phyloP scores from a whole-genome alignment of 2,888 invertebrate species.

The Mylabris sibirica region DNA sequence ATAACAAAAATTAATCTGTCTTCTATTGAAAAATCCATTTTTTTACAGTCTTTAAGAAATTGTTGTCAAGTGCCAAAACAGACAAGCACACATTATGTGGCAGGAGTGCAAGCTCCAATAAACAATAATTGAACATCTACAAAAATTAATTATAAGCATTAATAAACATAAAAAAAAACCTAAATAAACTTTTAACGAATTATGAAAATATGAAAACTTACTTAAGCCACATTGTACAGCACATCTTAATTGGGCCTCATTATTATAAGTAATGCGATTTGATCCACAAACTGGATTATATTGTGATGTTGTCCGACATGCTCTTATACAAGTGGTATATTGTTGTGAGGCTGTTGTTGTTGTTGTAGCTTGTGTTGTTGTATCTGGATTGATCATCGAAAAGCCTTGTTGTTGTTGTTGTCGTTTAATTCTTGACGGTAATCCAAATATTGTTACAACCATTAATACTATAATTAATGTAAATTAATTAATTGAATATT shows the following conservation, averaged over 20 bases:
- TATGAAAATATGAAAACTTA: conserved; percentile 48
- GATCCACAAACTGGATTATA: conserved; percentile 63
- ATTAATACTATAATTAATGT: background rate
- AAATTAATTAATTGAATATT: no score
- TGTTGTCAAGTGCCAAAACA: no score
- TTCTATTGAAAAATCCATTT: background rate
- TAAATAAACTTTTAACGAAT: background rate
- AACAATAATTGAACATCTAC: conserved; percentile 14
- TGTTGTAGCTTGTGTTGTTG: conserved; percentile 28
- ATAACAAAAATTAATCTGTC: background rate
- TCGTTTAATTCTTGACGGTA: background rate
- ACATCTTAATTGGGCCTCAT: conserved; percentile 57
- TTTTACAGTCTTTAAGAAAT: background rate
- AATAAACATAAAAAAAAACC: conserved; percentile 12
- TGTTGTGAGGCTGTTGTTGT: conserved; percentile 41
- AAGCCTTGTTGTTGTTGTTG: background rate
- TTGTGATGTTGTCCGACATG: conserved; percentile 57
- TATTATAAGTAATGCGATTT: conserved; percentile 58
- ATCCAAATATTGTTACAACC: background rate
- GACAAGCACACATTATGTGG: no score
- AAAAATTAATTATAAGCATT: conserved; percentile 17
- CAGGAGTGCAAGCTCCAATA: background rate
- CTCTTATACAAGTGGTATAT: conserved; percentile 40
- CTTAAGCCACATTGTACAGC: conserved; percentile 60
- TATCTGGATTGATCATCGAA: background rate